Base-by-base conservation (phyloP, 2,797 vertebrate species). In the Silurus lanzhouensis region DNA sequence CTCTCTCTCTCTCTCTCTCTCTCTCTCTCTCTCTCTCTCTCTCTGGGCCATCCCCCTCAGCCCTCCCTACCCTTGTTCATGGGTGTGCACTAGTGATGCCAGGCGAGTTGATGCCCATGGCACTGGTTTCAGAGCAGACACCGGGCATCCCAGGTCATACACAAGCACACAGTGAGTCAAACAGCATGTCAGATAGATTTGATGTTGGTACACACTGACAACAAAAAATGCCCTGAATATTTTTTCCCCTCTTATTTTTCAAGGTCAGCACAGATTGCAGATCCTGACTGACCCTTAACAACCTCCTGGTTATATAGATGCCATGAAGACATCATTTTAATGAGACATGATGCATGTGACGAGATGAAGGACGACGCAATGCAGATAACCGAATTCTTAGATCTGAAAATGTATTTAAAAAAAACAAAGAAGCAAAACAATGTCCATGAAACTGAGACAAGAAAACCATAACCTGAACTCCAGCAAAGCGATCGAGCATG, bases 121-220 rank as follows among this genome's bases (percentile, higher is more conserved):
- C 88, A 85, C 61, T 80, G 81, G 38, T 44, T 85, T 64, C 81
- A 85, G 46, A 86, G 68, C 67, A 80, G 80, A 75, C 83, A 75
- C 44, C 44, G 83, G 83, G 77, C 82, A 87, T 81, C 84, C 77
- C 58, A 72, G 74, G 86, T 88, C 87, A 87, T 67, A 83, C 63
- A 82, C 13, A 67, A 4, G 71, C 38, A 82, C 1, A 27, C 20
- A 79, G 82, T 25, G 6, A 46, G 38, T 64, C 70, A 82, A 38
- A 25, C 27, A 77, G 61, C 19, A 44, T 64, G 71, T 58, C 55
- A 38, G 63, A 57, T 8, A 77, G 60, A 75, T 74, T 31, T 31
- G 31, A 38, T 38, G 27, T 17, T 76, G 46, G 17, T 20, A 63
- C 38, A 61, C 55, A 52, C 6, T 22, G 52, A 74, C 57, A 66